These are phyloP conservation scores for Cardinalis cardinalis DNA, from an alignment of 2,113 vertebrate genomes.

Conservation along the genomic window DNA sequence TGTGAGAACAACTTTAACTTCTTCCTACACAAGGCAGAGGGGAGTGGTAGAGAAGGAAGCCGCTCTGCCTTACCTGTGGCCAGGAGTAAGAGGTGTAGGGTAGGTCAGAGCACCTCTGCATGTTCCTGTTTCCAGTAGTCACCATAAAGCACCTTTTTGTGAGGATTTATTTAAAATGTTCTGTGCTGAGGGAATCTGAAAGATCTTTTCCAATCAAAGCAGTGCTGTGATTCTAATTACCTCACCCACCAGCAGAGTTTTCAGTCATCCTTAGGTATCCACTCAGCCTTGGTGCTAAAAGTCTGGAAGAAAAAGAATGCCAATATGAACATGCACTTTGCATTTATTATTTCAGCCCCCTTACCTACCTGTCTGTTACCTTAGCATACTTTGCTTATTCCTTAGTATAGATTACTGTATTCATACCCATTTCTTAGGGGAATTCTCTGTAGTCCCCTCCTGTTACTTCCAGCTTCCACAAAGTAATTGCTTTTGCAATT, in stretches of 20 bases:
- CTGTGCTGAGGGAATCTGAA: neutral
- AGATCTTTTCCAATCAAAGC: neutral
- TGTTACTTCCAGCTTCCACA: neutral
- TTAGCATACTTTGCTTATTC: neutral
- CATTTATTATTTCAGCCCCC: neutral
- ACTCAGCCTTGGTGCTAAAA: neutral
- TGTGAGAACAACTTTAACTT: neutral
- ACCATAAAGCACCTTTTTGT: neutral
- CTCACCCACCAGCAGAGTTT: neutral
- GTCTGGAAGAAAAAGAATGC: neutral
- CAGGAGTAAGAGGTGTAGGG: neutral
- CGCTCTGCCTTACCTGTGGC: neutral
- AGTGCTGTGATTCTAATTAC: neutral
- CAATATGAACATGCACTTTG: neutral
- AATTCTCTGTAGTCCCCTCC: neutral
- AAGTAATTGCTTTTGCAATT: neutral
- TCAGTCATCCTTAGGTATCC: neutral
- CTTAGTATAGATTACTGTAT: neutral
- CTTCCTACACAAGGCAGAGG: neutral
- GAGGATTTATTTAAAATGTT: neutral
- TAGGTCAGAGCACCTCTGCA: neutral
- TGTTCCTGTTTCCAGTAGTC: neutral
- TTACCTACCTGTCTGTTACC: neutral
- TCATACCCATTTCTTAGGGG: neutral
- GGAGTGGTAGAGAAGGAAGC: neutral